Percentiles rank a stretch among this genome's conserved stretches.
Conservation (phyloP, 2,888 invertebrate genomes). For the Lepidochrysops patricia region DNA sequence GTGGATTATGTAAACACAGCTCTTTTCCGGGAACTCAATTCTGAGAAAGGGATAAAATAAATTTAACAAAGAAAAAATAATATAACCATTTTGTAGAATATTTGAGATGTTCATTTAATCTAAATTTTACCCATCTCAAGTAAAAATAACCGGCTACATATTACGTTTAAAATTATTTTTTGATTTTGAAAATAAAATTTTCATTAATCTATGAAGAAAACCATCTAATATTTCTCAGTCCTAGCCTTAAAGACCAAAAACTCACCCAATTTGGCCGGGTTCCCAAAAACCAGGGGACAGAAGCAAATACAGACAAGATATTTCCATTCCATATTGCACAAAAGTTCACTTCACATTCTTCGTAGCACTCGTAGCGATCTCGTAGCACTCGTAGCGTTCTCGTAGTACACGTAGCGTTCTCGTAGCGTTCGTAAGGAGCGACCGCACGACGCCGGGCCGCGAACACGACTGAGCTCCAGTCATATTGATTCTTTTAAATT, state of each 20-base stretch:
- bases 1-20: not conserved
- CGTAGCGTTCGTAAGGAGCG: conserved; percentile 33
- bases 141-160: no score
- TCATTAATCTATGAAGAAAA: not conserved
- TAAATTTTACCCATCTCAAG: no score
- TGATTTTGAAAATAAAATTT: not conserved
- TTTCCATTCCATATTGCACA: conserved; percentile 47
- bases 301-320: conserved; percentile 32
- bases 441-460: conserved; percentile 46
- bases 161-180: not conserved
- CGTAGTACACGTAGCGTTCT: conserved; percentile 25
- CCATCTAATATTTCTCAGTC: not conserved
- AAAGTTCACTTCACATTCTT: conserved; percentile 21
- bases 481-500: conserved; percentile 71
- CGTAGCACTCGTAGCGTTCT: conserved; percentile 26
- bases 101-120: no score
- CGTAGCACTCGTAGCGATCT: conserved; percentile 24
- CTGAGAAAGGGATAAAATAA: not conserved
- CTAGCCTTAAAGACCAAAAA: conserved; percentile 19
- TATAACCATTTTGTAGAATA: not conserved
- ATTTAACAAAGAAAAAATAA: not conserved
- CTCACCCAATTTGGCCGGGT: conserved; percentile 70
- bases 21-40: not conserved
- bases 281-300: conserved; percentile 41
- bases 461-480: conserved; percentile 56